These are phyloP conservation scores for Helicoverpa assulta DNA, from an alignment of 2,888 invertebrate species.

Conservation along the genomic window DNA sequence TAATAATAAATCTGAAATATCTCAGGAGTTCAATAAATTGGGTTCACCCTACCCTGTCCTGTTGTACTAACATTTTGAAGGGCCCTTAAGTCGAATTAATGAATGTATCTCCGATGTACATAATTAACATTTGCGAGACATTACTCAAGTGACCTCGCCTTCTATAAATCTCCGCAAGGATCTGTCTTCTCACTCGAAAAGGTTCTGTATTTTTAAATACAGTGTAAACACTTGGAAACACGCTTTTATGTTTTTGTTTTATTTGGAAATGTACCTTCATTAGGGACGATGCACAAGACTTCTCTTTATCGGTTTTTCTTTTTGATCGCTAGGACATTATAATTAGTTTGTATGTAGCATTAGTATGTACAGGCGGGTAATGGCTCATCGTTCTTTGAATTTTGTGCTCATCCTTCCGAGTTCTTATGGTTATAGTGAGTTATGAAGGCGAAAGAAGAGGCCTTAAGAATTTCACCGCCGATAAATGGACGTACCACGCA, in stretches of 20 bases:
- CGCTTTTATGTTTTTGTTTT: constrained; percentile 25
- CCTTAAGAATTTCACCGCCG: too few species aligned
- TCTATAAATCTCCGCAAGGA: constrained; percentile 59
- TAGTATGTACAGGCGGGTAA: too few species aligned
- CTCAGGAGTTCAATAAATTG: constrained; percentile 6
- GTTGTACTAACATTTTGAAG: constrained; percentile 50
- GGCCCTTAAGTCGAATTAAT: constrained; percentile 61
- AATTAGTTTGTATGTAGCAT: too few species aligned
- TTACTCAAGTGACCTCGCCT: constrained; percentile 63
- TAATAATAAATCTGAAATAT: not conserved
- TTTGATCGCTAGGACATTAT: not conserved
- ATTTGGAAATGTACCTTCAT: constrained; percentile 3
- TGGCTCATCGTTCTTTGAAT: too few species aligned
- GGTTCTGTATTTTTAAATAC: constrained; percentile 31
- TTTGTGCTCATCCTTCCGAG: too few species aligned
- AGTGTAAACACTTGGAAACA: constrained; percentile 18
- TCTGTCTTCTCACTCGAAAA: constrained; percentile 39
- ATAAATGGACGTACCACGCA: too few species aligned
- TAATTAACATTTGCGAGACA: constrained; percentile 69
- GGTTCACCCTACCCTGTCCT: not conserved
- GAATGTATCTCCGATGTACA: constrained; percentile 63
- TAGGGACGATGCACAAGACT: not conserved
- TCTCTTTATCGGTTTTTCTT: not conserved
- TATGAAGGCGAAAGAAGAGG: too few species aligned
- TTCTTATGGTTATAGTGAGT: too few species aligned